Evolutionary conservation across 2,888 invertebrate genomes (phyloP), one percentile per base, ranked within the genome.

Genomic region (Neoitamus cyanurus): DNA sequence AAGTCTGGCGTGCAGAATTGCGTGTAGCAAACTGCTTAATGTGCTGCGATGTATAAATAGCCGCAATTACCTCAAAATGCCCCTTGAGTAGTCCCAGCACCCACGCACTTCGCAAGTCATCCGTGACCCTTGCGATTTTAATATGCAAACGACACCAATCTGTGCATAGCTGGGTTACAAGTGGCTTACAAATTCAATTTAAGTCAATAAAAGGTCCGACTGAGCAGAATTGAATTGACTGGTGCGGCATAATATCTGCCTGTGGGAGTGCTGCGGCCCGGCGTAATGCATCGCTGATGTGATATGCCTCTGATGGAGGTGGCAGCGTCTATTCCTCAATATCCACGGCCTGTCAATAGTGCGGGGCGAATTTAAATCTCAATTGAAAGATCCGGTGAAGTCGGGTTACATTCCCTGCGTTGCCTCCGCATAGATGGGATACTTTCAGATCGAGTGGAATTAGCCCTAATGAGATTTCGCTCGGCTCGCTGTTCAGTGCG

Each of bases 301-400:
- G 72, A 72, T 72, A 31, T 31, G 72, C 72, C 3, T 7, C 48
- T 30, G 31, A 9, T 28, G 7, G 80, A 2, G 15, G 34, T 15
- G 0, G 30, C 34, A 7, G 58, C 20, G 80, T 68, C 80, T 58
- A 31, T 68, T 68, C 80, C 80, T 48, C 80, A 80, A 80, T 58
- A 80, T 70, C 83, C 11, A 7, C 37, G n/a, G 70, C 13, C 30
- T 72, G 83, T 83, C 83, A 83, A 83, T 83, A 72, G 46, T 83
- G 28, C 72, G 20, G 84, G 82, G 85, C 69, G 83, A 85, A 77
- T 85, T 86, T 84, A 86, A 83, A 83, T 85, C 83, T 86, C 86
- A 86, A 85, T 86, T 86, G 86, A 86, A 86, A 86, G 86, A 85
- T 86, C 86, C 86, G 86, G 86, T 83, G 83, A 25, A n/a, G 58